phyloP scores from a whole-genome alignment of 2,888 invertebrate genomes.

The Dastarcus helophoroides region DNA sequence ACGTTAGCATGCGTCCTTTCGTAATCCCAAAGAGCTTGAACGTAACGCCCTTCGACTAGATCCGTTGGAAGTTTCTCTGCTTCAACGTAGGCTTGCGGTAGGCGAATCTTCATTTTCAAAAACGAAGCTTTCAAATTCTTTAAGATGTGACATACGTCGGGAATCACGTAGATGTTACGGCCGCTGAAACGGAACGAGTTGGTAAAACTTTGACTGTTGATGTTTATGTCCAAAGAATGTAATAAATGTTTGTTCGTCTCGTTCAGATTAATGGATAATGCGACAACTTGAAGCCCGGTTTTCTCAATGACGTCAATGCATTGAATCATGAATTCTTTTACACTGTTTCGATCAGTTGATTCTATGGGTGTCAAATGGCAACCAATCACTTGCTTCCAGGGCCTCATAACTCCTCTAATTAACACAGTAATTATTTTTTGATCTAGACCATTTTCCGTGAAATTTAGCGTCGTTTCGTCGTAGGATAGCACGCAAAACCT shows the following conservation, averaged over 20 bases:
- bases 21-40: not conserved
- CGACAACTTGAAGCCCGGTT: not conserved
- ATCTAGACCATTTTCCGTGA: not conserved
- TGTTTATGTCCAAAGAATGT: no score
- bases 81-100: conserved; percentile 1
- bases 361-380: not conserved
- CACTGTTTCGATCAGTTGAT: not conserved
- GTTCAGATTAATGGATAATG: not conserved
- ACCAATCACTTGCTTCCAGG: conserved; percentile 4
- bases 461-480: not conserved
- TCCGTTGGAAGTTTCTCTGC: not conserved
- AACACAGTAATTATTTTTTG: not conserved
- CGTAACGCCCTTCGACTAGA: not conserved
- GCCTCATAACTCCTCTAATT: not conserved
- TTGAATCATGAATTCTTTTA: not conserved
- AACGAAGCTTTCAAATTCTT: conserved; percentile 1
- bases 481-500: not conserved
- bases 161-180: not conserved
- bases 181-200: not conserved
- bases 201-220: no score
- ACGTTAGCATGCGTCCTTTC: not conserved
- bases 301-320: not conserved
- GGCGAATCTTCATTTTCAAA: not conserved
- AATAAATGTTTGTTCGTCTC: not conserved
- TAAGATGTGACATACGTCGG: conserved; percentile 1